Evolutionary conservation across 2,113 vertebrate genomes (phyloP).

Genomic region (Paratilapia polleni): DNA sequence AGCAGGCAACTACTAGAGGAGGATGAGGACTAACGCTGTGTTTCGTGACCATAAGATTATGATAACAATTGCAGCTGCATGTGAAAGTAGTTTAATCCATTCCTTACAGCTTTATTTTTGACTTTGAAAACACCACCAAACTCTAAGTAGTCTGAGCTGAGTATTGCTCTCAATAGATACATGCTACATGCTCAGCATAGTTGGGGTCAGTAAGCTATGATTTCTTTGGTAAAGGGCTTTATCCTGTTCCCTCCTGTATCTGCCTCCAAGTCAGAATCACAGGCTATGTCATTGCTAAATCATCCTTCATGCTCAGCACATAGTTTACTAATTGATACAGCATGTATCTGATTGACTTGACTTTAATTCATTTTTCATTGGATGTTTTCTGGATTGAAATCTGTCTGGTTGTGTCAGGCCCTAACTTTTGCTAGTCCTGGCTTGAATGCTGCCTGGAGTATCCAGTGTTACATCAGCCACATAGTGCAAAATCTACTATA

Average conservation of each 20-base stretch:
- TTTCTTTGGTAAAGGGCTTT: not conserved
- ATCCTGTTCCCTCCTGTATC: not conserved
- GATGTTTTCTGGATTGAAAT: not conserved
- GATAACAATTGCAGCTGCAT: not conserved
- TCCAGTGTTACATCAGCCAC: not conserved
- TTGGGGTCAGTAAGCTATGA: not conserved
- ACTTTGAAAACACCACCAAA: not conserved
- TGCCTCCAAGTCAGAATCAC: not conserved
- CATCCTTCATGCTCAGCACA: not conserved
- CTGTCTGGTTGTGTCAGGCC: not conserved
- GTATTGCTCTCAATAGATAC: slow-evolving; percentile 1
- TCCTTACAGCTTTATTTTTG: not conserved
- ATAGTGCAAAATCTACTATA: not conserved
- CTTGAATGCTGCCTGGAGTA: not conserved
- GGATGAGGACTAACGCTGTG: not conserved
- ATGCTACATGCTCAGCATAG: not conserved
- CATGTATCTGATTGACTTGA: not conserved
- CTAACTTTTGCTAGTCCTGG: not conserved
- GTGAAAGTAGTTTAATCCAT: not conserved
- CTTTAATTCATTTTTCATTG: not conserved
- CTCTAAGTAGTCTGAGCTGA: not conserved
- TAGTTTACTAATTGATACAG: not conserved
- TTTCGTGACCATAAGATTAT: not conserved
- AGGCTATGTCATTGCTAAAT: slow-evolving; percentile 1
- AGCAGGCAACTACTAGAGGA: not conserved